Base-by-base conservation (phyloP, 2,113 vertebrate genomes). In the Sturnus vulgaris region DNA sequence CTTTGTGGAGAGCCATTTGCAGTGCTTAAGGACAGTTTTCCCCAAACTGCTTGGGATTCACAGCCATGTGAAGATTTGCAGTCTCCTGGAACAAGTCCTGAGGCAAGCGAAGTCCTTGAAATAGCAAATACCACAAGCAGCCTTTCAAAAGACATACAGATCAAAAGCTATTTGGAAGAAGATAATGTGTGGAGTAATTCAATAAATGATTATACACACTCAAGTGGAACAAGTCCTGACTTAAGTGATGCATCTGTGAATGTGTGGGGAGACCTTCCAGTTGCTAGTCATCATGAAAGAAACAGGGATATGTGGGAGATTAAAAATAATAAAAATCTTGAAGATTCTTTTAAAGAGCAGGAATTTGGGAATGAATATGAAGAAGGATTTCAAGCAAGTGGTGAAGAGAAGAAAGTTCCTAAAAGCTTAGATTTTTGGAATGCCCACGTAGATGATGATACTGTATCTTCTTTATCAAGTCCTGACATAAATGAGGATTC, bases 191-290 rank as follows among this genome's bases (percentile, higher is more conserved):
- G 98, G 98, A 98, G 98, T 96, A 97, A 97, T 84, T 98, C 98
- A 69, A 97, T 98, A 93, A 98, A 97, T 92, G 97, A 98, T 79
- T 98, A 97, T 77, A 97, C 96, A 70, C 97, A 97, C 17, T 98
- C 99, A 33, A 97, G 97, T 95, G 95, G 97, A 79, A 98, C 98
- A 23, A 98, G 98, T 82, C 98, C 98, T 14, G 98, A 98, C 77
- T 93, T 96, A 95, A 98, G 97, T 82, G 97, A 98, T 65, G 57
- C 68, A 78, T 97, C 95, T 63, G 86, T 91, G 80, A 91, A 97
- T 69, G 77, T 96, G 28, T 96, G 94, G 96, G 97, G 95, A 50
- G 95, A 94, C 18, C 42, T 82, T 61, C 92, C 92, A 68, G 85
- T 16, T 75, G 25, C 40, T 49, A 83, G 80, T 68, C 33, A 46